Evolutionary conservation across 2,113 vertebrate genomes (phyloP), one percentile per base, ranked within the genome.

Genomic region (Hemibagrus wyckioides): DNA sequence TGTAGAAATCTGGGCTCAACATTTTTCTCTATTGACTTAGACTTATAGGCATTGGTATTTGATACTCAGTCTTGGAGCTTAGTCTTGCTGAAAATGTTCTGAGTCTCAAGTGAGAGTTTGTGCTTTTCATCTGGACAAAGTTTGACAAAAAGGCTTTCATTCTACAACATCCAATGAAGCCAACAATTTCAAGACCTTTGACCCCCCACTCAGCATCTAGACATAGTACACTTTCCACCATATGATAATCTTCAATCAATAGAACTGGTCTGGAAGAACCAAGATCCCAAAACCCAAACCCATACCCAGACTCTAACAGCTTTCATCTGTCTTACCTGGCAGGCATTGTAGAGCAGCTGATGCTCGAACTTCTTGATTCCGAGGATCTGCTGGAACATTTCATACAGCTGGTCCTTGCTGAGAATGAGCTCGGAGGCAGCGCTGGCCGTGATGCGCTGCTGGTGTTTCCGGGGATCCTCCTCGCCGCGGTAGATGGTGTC

Each of bases 321-420:
- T 59, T 41, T 44, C 7, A 82, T 56, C 56, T 67, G 80, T 85
- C 94, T 95, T 92, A 99, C 98, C 98, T 99, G 98, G 88, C 98
- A 99, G 0, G 98, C 98, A 0, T 99, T 99, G 90, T 99, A 99
- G 41, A 99, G 95, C 80, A 99, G 97, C 90, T 99, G 98, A 93
- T 99, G 98, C 87, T 99, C 98, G 36, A 99, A 99, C 85, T 99
- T 99, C 95, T 99, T 99, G 93, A 99, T 97, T 50, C 98, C 98
- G 52, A 99, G 93, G 91, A 99, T 99, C 87, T 97, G 96, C 93
- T 99, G 98, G 94, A 99, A 99, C 98, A 99, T 99, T 93, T 99
- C 98, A 0, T 99, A 99, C 81, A 99, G 96, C 86, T 99, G 98
- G 92, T 99, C 98, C 91, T 99, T 99, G 95, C 98, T 99, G 89